Conservation (phyloP, 2,113 vertebrate species). For the Stomatorhinus ivindoensis region DNA sequence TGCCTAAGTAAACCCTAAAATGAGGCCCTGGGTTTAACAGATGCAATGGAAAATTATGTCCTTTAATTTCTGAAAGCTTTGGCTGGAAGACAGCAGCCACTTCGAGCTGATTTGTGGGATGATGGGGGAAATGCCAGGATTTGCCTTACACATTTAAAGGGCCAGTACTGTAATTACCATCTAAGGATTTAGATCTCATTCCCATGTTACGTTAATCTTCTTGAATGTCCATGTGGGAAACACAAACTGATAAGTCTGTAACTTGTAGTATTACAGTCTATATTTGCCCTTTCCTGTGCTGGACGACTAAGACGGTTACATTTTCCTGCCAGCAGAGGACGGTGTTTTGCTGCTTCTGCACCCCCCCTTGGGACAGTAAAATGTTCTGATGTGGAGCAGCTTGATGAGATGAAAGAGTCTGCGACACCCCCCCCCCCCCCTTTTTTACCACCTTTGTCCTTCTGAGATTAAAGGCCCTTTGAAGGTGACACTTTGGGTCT, state of each 20-base stretch:
- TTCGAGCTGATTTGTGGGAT: not conserved
- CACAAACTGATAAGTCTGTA: not conserved
- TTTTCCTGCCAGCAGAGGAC: conserved; percentile 22
- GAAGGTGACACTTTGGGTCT: conserved; percentile 31
- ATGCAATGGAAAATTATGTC: not conserved
- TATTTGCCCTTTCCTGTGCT: not conserved
- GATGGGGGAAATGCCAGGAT: not conserved
- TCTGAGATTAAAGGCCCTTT: conserved; percentile 43
- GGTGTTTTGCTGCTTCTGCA: conserved; percentile 15
- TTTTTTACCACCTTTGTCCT: not conserved
- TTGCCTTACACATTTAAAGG: not conserved
- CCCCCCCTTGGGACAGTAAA: not conserved
- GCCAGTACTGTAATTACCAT: not conserved
- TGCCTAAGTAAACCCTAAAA: not conserved
- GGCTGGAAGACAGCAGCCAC: not conserved
- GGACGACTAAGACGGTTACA: not conserved
- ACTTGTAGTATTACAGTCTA: not conserved
- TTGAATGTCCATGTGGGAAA: not conserved
- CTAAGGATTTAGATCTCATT: not conserved
- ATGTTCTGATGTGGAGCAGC: not conserved
- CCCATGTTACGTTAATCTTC: not conserved
- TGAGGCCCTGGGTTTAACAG: not conserved
- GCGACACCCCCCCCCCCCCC: conserved; percentile 21
- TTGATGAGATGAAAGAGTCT: not conserved
- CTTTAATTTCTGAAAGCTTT: not conserved